These are phyloP conservation scores for Brachionus plicatilis DNA, from an alignment of 1,140 invertebrate genomes.

Conservation along the genomic window DNA sequence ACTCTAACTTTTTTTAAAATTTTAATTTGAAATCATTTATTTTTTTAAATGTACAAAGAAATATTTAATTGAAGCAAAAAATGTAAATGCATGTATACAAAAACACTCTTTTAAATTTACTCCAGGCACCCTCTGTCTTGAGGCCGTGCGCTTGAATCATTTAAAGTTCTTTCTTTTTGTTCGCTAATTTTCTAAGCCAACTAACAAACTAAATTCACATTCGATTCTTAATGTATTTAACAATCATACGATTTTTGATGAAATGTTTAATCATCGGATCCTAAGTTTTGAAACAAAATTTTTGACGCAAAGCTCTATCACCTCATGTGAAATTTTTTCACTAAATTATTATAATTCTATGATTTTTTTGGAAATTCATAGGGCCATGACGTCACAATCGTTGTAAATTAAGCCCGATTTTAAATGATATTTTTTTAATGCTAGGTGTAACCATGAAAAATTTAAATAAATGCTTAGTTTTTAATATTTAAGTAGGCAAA, in stretches of 20 bases:
- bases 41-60: background rate
- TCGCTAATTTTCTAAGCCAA: background rate
- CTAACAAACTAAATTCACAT: background rate
- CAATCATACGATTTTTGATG: background rate
- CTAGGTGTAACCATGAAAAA: background rate
- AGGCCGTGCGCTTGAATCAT: background rate
- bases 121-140: background rate
- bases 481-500: background rate
- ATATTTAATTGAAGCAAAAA: background rate
- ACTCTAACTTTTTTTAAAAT: background rate
- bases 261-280: background rate
- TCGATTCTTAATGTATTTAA: background rate
- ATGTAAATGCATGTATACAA: background rate
- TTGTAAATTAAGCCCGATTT: background rate
- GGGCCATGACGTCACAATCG: background rate
- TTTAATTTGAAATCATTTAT: too few relatives aligned
- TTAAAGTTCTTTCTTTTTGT: background rate
- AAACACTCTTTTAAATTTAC: background rate
- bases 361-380: background rate
- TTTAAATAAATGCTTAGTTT: background rate
- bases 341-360: background rate
- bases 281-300: background rate
- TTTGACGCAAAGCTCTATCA: background rate
- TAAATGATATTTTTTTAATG: background rate
- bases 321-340: background rate